A percentile compares a stretch with the other conserved stretches of the same genome.
These are phyloP conservation scores for Euglossa dilemma DNA, from an alignment of 1,140 invertebrate species.

Conservation along the genomic window DNA sequence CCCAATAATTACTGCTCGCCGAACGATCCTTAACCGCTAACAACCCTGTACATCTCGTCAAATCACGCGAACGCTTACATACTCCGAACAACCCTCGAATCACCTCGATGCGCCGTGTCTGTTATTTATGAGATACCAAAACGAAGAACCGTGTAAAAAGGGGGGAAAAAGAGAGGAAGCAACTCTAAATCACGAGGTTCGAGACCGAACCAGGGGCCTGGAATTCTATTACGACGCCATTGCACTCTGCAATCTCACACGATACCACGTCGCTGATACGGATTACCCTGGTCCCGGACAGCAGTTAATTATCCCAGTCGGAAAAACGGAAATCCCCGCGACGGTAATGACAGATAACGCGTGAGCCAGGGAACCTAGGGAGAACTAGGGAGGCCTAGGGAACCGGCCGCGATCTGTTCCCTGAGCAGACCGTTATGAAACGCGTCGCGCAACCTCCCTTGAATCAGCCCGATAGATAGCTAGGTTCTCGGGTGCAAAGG, in stretches of 20 bases:
- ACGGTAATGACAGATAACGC: slow-evolving; percentile 25
- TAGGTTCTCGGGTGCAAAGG: not conserved
- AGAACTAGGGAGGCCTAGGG: too few relatives aligned
- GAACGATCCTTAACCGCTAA: too few relatives aligned
- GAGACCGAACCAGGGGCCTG: not conserved
- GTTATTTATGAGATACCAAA: not conserved
- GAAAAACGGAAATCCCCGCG: not conserved
- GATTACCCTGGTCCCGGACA: not conserved
- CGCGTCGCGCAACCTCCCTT: slow-evolving; percentile 28
- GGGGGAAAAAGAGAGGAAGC: too few relatives aligned
- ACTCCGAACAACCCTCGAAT: too few relatives aligned
- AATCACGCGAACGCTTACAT: too few relatives aligned
- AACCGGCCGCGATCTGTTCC: too few relatives aligned
- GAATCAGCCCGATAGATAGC: slow-evolving; percentile 10
- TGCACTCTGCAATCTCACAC: not conserved
- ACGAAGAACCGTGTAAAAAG: too few relatives aligned
- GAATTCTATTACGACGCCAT: not conserved
- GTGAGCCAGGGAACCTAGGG: not conserved
- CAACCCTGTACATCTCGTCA: too few relatives aligned
- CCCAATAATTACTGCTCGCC: too few relatives aligned
- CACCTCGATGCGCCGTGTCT: too few relatives aligned
- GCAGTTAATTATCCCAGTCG: slow-evolving; percentile 21
- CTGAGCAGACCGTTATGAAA: slow-evolving; percentile 48
- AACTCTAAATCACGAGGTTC: too few relatives aligned
- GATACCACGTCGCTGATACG: not conserved